phyloP scores from a whole-genome alignment of 2,113 vertebrate genomes.

The Montifringilla adamsi region DNA sequence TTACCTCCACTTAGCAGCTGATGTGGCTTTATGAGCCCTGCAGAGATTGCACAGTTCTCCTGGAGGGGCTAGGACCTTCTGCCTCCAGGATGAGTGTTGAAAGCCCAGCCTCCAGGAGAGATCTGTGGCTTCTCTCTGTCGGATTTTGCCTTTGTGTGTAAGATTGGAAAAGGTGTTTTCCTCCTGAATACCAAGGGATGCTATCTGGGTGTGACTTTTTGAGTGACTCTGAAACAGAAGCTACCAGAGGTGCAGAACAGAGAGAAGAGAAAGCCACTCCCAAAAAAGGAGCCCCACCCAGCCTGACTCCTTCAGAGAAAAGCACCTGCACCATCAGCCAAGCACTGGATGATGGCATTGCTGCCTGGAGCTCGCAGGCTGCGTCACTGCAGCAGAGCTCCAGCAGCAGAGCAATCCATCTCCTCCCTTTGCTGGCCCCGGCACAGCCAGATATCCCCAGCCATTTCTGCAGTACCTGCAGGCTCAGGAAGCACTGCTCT shows the following conservation, averaged over 20 bases:
- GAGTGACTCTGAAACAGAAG: not conserved
- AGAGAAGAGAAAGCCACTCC: not conserved
- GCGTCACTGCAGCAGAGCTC: not conserved
- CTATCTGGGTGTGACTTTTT: not conserved
- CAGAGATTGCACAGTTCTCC: not conserved
- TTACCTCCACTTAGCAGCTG: not conserved
- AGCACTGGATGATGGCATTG: not conserved
- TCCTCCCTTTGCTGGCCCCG: not conserved
- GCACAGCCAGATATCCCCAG: not conserved
- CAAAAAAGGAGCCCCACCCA: not conserved
- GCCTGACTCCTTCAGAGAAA: not conserved
- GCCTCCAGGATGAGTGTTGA: not conserved
- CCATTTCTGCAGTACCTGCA: not conserved
- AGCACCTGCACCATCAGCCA: not conserved
- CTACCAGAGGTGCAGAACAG: not conserved
- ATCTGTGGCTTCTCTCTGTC: not conserved
- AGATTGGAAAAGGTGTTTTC: not conserved
- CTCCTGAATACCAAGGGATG: not conserved
- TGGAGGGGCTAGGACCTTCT: not conserved
- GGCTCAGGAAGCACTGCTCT: not conserved
- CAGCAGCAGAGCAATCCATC: not conserved
- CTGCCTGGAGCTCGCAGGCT: not conserved
- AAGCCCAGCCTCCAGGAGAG: not conserved
- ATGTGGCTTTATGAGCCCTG: not conserved
- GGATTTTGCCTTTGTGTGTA: not conserved